Conservation (phyloP, 2,113 vertebrate genomes). For the Neoarius graeffei region DNA sequence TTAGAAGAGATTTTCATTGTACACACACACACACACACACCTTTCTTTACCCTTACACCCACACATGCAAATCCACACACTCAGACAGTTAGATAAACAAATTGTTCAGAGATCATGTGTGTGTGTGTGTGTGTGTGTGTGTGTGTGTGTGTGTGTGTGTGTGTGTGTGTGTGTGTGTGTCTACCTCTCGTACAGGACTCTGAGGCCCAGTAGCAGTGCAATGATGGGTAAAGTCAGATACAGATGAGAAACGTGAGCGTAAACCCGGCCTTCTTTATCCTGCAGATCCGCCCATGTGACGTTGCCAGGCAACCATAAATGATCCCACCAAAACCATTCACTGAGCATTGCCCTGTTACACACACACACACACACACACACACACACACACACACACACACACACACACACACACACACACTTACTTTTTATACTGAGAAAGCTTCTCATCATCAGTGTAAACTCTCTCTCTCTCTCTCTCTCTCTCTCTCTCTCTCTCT, state of each 20-base stretch:
- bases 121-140: background rate
- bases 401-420: slow-evolving; percentile 61
- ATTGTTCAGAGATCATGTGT: background rate
- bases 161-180: slow-evolving; percentile 3
- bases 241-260: slow-evolving; percentile 80
- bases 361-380: slow-evolving; percentile 61
- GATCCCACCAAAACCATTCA: slow-evolving; percentile 89
- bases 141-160: background rate
- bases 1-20: background rate
- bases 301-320: slow-evolving; percentile 82
- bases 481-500: background rate
- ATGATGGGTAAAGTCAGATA: slow-evolving; percentile 79
- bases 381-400: too few species aligned
- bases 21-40: background rate
- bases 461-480: slow-evolving; percentile 57
- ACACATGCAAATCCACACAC: background rate
- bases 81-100: background rate
- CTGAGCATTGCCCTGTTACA: slow-evolving; percentile 56
- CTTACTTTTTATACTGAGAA: background rate
- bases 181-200: slow-evolving; percentile 84
- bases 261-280: slow-evolving; percentile 77
- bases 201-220: slow-evolving; percentile 75
- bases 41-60: background rate
- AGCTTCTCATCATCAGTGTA: slow-evolving; percentile 65
- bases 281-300: slow-evolving; percentile 83